phyloP scores from a whole-genome alignment of 2,113 vertebrate genomes.

The Tragelaphus buxtoni region DNA sequence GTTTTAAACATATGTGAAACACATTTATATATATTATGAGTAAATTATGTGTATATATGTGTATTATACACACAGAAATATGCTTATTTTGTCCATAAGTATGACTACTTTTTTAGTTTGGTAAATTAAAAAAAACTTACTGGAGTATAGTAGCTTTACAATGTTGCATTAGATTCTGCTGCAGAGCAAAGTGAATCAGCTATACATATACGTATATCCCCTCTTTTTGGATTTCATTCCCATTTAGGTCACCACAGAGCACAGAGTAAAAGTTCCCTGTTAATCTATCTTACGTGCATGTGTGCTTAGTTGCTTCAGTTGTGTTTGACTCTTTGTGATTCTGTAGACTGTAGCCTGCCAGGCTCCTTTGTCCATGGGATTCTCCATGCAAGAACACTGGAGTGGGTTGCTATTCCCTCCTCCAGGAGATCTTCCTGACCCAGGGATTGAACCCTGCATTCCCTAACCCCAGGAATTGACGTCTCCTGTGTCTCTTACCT shows the following conservation, averaged over 20 bases:
- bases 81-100: not conserved
- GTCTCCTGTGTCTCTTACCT: not conserved
- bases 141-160: not conserved
- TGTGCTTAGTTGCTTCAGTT: not conserved
- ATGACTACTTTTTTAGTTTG: not conserved
- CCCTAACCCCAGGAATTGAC: too few relatives aligned
- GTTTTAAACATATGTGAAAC: not conserved
- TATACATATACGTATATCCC: fast-evolving
- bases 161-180: not conserved
- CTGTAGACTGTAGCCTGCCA: not conserved
- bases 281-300: not conserved
- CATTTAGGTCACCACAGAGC: not conserved
- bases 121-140: not conserved
- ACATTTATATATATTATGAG: not conserved
- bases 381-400: not conserved
- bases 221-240: not conserved
- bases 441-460: not conserved
- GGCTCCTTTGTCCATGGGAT: not conserved
- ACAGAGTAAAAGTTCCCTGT: not conserved
- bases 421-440: not conserved
- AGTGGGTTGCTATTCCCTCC: not conserved
- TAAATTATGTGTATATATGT: not conserved
- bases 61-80: not conserved
- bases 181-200: not conserved
- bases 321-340: not conserved